A percentile compares a stretch with the other conserved stretches of the same genome.
Evolutionary conservation across 2,888 invertebrate species (phyloP).

Genomic region (Dolomedes plantarius): DNA sequence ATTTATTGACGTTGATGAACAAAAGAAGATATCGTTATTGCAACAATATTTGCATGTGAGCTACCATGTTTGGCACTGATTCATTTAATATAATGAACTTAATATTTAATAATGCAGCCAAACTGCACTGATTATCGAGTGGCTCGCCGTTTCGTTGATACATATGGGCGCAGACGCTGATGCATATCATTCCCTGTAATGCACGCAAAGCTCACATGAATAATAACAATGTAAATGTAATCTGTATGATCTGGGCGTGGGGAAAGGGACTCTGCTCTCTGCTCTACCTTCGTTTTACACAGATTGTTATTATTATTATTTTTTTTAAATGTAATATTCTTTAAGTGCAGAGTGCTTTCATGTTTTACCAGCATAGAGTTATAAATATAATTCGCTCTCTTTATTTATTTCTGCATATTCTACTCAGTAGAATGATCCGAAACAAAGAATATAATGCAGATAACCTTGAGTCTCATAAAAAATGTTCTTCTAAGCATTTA

Average conservation of each 20-base stretch:
- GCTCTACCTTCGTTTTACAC: too few species aligned
- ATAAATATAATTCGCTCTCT: too few species aligned
- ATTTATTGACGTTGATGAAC: background rate
- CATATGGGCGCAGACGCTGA: background rate
- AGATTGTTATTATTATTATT: too few species aligned
- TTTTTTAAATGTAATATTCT: too few species aligned
- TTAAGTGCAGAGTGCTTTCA: too few species aligned
- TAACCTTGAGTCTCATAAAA: too few species aligned
- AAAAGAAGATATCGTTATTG: background rate
- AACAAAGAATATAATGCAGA: too few species aligned
- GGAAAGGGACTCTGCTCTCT: background rate
- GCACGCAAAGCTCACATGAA: constrained; percentile 4
- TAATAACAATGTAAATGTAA: constrained; percentile 5
- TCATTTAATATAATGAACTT: constrained; percentile 3
- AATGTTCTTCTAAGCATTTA: too few species aligned
- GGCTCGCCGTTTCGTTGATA: background rate
- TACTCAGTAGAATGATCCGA: too few species aligned
- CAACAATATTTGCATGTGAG: background rate
- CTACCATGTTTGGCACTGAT: background rate
- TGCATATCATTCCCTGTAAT: background rate
- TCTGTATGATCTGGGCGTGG: background rate
- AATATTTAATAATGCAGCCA: background rate
- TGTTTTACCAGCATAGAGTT: too few species aligned
- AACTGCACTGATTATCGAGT: background rate
- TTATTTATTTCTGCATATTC: too few species aligned